Base-by-base conservation (phyloP, 2,888 invertebrate species). In the Cephus rjabovi region DNA sequence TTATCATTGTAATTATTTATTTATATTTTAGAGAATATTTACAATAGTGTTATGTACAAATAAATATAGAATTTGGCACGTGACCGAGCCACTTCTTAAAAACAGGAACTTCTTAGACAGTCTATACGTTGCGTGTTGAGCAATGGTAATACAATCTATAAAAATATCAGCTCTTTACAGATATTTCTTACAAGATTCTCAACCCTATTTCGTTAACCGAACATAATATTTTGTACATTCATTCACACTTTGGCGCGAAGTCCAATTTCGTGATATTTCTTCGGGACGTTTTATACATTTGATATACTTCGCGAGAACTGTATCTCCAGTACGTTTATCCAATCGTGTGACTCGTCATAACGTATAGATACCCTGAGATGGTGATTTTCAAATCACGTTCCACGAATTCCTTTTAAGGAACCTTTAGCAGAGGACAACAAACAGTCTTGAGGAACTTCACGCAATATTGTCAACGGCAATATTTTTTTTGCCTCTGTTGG, bases 101-200 rank as follows among this genome's bases (percentile, higher is more conserved):
- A 86, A 87, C 91, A 91, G 91, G 91, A 91, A 91, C 91, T 88
- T 90, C 84, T 85, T 74, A 35, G 88, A 89, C 91, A 91, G 91
- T 91, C 91, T 91, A 89, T 90, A 88, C 85, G 90, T 91, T 91
- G 82, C 84, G 77, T 34, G 71, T 71, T 71, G 71, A 71, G 71
- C 71, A 71, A 71, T 71, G 34, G 34, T 71, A 71, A 71, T 71
- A 71, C 31, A 34, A 31, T 71, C 34, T 71, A 71, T 31, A 71
- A 71, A 71, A 71, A 71, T 71, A 71, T 30, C 71, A 23, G 31
- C 33, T 71, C 15, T 71, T 31, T 34, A 71, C 71, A 56, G 56
- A 56, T 56, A 56, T 56, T 56, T 56, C 56, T 9, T 56, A 56
- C 23, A 23, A 23, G 56, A 23, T 56, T 56, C 56, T 23, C 56